Evolutionary conservation across 1,140 invertebrate genomes (phyloP).

Genomic region (Cherax destructor): DNA sequence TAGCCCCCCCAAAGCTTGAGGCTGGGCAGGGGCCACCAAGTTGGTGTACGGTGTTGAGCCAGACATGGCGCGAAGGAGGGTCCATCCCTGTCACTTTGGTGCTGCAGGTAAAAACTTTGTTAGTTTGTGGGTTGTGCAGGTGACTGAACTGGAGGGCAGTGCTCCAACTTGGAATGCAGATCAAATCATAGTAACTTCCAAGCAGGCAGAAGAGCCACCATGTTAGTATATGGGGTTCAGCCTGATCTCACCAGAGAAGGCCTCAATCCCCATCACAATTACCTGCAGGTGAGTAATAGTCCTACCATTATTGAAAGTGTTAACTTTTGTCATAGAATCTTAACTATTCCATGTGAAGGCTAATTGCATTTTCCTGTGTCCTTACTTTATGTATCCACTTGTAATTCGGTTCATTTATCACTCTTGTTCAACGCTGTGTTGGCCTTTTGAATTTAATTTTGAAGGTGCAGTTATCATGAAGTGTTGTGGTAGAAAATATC

Average conservation of each 20-base stretch:
- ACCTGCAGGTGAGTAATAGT: constrained; percentile 80
- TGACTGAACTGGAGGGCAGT: constrained; percentile 68
- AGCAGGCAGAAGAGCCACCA: constrained; percentile 90
- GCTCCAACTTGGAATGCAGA: constrained; percentile 87
- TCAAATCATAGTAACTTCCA: constrained; percentile 92
- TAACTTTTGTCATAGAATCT: too few species aligned
- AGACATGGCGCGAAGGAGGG: constrained; percentile 93
- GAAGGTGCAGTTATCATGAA: too few species aligned
- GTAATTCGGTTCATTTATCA: too few species aligned
- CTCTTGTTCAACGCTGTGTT: too few species aligned
- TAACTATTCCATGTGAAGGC: neutral
- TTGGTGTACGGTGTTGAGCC: constrained; percentile 94
- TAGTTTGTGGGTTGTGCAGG: constrained; percentile 55
- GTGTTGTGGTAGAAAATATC: too few species aligned
- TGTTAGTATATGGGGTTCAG: constrained; percentile 92
- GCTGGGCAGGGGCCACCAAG: constrained; percentile 91
- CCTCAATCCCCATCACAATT: constrained; percentile 94
- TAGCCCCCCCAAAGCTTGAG: constrained; percentile 90
- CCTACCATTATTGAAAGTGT: too few species aligned
- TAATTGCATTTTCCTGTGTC: too few species aligned
- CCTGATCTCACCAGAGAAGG: constrained; percentile 97
- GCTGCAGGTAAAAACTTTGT: constrained; percentile 77
- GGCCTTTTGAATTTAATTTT: too few species aligned
- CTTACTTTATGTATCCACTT: too few species aligned
- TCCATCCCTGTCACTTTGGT: constrained; percentile 97